Conservation (phyloP, 2,888 invertebrate species). For the Lissocephala sabroskyi region DNA sequence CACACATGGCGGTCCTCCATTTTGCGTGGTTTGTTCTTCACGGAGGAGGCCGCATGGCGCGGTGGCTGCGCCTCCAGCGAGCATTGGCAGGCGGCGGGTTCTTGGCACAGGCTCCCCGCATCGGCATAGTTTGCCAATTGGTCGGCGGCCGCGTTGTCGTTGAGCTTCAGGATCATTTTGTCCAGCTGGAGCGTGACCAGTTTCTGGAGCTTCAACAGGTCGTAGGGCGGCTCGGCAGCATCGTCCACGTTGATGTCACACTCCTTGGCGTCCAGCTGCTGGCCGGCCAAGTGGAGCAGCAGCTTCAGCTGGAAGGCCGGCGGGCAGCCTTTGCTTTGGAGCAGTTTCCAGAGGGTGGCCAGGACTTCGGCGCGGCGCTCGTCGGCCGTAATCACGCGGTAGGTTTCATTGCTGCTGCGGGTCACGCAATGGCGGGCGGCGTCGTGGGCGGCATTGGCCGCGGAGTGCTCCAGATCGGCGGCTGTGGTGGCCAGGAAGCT, state of each 20-base stretch:
- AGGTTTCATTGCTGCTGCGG: constrained; percentile 60
- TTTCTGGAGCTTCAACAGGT: constrained; percentile 61
- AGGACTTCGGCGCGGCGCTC: constrained; percentile 54
- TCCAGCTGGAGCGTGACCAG: constrained; percentile 45
- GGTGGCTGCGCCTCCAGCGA: background rate
- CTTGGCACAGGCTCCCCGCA: constrained; percentile 26
- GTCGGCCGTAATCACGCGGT: constrained; percentile 39
- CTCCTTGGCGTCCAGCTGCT: constrained; percentile 48
- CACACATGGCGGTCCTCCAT: constrained; percentile 95
- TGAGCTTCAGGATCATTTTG: constrained; percentile 46
- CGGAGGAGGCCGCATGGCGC: constrained; percentile 75
- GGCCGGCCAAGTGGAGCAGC: constrained; percentile 30
- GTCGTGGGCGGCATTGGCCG: constrained; percentile 19
- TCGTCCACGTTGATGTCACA: constrained; percentile 34
- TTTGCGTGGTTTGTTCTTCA: constrained; percentile 86
- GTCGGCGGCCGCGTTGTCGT: constrained; percentile 55
- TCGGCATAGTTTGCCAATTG: constrained; percentile 47
- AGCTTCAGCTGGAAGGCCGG: constrained; percentile 43
- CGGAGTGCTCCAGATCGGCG: constrained; percentile 25
- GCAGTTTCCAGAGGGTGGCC: constrained; percentile 50
- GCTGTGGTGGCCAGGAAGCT: constrained; percentile 33
- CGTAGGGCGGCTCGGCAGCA: constrained; percentile 32
- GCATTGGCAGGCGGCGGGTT: constrained; percentile 25
- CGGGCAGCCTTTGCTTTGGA: constrained; percentile 47
- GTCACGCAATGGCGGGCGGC: constrained; percentile 49